A percentile compares a stretch with the other conserved stretches of the same genome.
Evolutionary conservation across 2,888 invertebrate species (phyloP).

Genomic region (Cremastinae sp.): DNA sequence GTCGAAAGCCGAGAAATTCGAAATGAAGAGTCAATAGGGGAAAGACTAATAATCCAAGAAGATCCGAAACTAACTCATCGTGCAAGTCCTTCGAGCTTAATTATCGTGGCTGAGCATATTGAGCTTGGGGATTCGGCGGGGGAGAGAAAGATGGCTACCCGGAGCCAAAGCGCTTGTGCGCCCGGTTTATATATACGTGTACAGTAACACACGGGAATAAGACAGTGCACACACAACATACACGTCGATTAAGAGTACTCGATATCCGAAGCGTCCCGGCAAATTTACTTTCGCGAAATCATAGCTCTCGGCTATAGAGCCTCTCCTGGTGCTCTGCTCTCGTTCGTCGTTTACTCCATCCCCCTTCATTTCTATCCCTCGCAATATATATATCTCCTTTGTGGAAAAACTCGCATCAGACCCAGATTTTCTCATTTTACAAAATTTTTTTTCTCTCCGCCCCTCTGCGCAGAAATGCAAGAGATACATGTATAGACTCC

Average conservation of each 20-base stretch:
- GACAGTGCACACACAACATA: slow-evolving; percentile 8
- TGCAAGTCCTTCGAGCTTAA: slow-evolving; percentile 48
- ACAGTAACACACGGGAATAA: not conserved
- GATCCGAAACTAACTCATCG: not conserved
- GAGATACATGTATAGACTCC: no score
- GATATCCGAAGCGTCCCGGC: not conserved
- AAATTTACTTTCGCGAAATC: slow-evolving; percentile 55
- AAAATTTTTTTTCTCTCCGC: slow-evolving; percentile 7
- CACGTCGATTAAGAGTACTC: slow-evolving; percentile 6
- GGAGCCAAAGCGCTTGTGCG: no score
- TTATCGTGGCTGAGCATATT: slow-evolving; percentile 41
- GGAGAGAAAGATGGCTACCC: not conserved
- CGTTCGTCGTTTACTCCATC: not conserved
- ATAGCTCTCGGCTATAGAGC: slow-evolving; percentile 37
- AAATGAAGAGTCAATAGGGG: no score
- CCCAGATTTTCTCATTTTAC: slow-evolving; percentile 28
- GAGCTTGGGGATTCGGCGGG: not conserved
- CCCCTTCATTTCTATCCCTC: no score
- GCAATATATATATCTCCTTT: slow-evolving; percentile 16
- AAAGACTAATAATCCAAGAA: not conserved
- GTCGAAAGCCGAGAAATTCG: no score
- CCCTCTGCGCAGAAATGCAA: slow-evolving; percentile 13
- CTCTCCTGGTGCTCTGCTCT: slow-evolving; percentile 8
- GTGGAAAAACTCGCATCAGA: no score
- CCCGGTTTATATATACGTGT: not conserved